phyloP scores from a whole-genome alignment of 2,888 invertebrate genomes.

The Mimas tiliae region DNA sequence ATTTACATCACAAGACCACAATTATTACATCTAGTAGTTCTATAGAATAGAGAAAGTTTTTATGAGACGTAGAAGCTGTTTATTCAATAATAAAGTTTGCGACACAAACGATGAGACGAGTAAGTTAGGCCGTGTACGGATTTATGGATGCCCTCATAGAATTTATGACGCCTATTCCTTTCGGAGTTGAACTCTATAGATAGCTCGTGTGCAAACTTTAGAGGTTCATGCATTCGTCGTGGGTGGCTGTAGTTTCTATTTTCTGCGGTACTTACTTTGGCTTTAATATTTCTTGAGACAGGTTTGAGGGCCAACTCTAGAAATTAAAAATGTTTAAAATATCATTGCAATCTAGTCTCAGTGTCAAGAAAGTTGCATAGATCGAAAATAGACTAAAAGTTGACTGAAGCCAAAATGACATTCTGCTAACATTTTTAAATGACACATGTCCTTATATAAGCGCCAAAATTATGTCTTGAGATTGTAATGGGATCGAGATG shows the following conservation, averaged over 20 bases:
- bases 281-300: background rate
- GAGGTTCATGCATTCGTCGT: background rate
- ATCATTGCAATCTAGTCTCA: too few relatives aligned
- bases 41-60: background rate
- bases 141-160: conserved; percentile 18
- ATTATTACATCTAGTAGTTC: too few relatives aligned
- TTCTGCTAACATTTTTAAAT: too few relatives aligned
- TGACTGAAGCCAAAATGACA: too few relatives aligned
- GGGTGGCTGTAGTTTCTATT: background rate
- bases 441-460: too few relatives aligned
- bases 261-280: background rate
- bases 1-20: too few relatives aligned
- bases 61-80: background rate
- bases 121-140: background rate
- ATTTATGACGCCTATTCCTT: conserved; percentile 21
- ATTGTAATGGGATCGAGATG: too few relatives aligned
- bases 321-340: too few relatives aligned
- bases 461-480: too few relatives aligned
- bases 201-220: conserved; percentile 6
- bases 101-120: conserved; percentile 9
- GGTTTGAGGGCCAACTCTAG: too few relatives aligned
- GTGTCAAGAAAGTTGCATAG: too few relatives aligned
- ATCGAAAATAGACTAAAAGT: too few relatives aligned
- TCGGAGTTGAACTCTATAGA: conserved; percentile 16
- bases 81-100: conserved; percentile 19